Evolutionary conservation across 2,888 invertebrate species (phyloP), one percentile per base, ranked within the genome.

Genomic region (Nomada fucata): DNA sequence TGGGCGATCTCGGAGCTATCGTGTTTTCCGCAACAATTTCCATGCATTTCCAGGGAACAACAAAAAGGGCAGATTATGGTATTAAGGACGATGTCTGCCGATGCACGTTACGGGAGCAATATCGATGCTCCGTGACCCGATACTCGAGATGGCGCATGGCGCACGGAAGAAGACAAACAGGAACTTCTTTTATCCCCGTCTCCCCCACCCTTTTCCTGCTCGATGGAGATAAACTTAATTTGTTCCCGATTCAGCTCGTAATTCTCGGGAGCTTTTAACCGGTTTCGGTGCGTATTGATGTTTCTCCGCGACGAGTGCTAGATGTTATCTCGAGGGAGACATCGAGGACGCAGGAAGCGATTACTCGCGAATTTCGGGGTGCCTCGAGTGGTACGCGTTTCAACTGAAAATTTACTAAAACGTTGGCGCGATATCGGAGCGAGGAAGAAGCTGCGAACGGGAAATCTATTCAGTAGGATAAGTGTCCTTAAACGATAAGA

Each of bases 81-180:
- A 82, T 86, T 55, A 76, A 57, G 52, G 76, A 42, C 69, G 52
- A 70, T 78, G 82, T 84, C 84, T 79, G 74, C 82, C 76, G 79
- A 79, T 86, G 82, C 69, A 65, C 74, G 76, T 47, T 47, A 59
- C 69, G 53, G 29, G 55, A 52, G 53, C 57, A 50, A 70, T 65
- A 75, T 63, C 82, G 82, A 61, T 81, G 68, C 70, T n/a, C 59
- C 47, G 50, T 47, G 52, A 67, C 63, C 69, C 71, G 75, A 78
- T 68, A 75, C 55, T 59, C 64, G 74, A 50, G 76, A 70, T 52
- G 69, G 55, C 53, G 70, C 74, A 68, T 70, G 75, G 59, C 59
- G 74, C 44, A 60, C 68, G 65, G 70, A 68, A 60, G 63, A 86
- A 79, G 79, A 82, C 86, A 84, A 86, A 86, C 87, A 87, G 79